phyloP scores from a whole-genome alignment of 2,888 invertebrate species.

The Heliconius sara region DNA sequence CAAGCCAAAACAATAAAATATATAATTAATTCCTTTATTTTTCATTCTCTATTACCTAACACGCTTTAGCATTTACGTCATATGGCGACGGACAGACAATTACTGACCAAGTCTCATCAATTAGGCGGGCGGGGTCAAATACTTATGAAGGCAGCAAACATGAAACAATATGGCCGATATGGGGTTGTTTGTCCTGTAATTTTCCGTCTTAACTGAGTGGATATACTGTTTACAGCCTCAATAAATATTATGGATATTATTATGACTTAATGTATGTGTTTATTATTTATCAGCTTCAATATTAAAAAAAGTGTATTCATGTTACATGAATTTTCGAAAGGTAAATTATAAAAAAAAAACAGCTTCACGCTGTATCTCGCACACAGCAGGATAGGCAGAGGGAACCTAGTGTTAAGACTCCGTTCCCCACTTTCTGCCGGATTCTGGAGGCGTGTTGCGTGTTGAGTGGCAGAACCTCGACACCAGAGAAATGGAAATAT shows the following conservation, averaged over 20 bases:
- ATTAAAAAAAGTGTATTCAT: no score
- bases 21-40: neutral
- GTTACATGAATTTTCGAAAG: no score
- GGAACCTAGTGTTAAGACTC: no score
- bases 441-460: no score
- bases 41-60: neutral
- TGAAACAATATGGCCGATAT: slow-evolving; percentile 24
- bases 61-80: slow-evolving; percentile 31
- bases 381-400: no score
- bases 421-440: no score
- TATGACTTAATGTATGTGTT: neutral
- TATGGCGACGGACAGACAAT: slow-evolving; percentile 37
- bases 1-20: neutral
- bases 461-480: no score
- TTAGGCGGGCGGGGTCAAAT: slow-evolving; percentile 37
- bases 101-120: slow-evolving; percentile 36
- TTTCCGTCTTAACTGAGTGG: neutral
- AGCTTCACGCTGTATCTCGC: no score
- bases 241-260: neutral
- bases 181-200: slow-evolving; percentile 21
- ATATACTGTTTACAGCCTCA: neutral
- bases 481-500: no score
- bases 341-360: no score
- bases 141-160: slow-evolving; percentile 26
- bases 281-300: no score